phyloP scores from a whole-genome alignment of 2,113 vertebrate genomes.

The Periophthalmus modestus region DNA sequence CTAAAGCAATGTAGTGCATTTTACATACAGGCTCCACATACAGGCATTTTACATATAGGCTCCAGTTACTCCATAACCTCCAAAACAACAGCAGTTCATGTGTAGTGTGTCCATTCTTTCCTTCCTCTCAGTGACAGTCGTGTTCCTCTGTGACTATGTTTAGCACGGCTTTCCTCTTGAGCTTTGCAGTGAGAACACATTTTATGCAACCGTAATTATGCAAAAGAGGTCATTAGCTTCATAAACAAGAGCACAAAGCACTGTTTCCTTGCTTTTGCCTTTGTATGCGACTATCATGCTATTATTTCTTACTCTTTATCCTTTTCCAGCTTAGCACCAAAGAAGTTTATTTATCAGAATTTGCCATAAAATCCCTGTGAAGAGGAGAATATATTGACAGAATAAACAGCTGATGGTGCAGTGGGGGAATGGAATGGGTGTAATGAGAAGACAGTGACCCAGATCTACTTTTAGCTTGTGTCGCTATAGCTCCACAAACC shows the following conservation, averaged over 20 bases:
- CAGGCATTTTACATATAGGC: neutral
- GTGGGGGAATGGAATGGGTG: constrained; percentile 48
- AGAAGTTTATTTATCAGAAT: constrained; percentile 32
- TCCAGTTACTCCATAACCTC: neutral
- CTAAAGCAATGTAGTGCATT: neutral
- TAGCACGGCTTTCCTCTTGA: constrained; percentile 42
- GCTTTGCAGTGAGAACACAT: constrained; percentile 41
- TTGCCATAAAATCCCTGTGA: constrained; percentile 45
- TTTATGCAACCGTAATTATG: constrained; percentile 57
- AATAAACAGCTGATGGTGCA: constrained; percentile 61
- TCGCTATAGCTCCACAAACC: constrained; percentile 46
- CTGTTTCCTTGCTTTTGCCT: constrained; percentile 15
- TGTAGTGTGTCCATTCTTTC: neutral
- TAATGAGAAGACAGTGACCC: constrained; percentile 69
- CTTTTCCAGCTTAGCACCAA: constrained; percentile 35
- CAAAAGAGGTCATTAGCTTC: constrained; percentile 66
- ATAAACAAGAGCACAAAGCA: constrained; percentile 59
- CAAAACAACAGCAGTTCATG: neutral
- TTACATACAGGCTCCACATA: neutral
- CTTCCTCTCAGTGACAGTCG: constrained; percentile 11
- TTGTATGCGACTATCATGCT: constrained; percentile 14
- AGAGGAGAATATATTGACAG: constrained; percentile 53
- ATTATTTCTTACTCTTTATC: constrained; percentile 21
- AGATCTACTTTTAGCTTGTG: constrained; percentile 58
- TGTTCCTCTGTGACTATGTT: constrained; percentile 24